Base-by-base conservation (phyloP, 2,797 vertebrate genomes). In the Xiphorhynchus erythropygius region DNA sequence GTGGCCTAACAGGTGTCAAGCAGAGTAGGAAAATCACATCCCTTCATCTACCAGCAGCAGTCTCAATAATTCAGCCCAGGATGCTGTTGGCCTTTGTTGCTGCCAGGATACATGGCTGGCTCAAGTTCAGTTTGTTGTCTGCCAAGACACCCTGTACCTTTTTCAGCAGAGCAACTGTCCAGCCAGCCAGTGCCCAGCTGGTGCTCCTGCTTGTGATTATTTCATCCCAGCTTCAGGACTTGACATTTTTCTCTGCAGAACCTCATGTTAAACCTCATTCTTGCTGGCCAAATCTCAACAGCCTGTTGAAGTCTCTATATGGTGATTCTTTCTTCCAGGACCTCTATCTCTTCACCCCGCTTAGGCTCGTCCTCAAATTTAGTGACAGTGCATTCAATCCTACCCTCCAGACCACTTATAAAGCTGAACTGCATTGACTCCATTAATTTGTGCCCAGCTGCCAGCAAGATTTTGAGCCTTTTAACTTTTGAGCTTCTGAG, bases 181-280 rank as follows among this genome's bases (percentile, higher is more conserved):
- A 65, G 33, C 28, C 49, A 75, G 49, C 62, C 65, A 94, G 62
- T 68, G 27, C 50, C 85, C 85, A 84, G 67, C 73, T 94, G 90
- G 83, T 95, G 56, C 55, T 86, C 18, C 74, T 93, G 25, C 32
- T 86, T 76, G 70, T 65, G 52, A 32, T 90, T 93, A 84, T 88
- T 91, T 35, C 47, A 57, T 75, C 69, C 37, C 25, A 71, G 21
- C n/a, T 86, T 87, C 39, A 84, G 62, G 77, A 65, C 15, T 69
- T 91, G 59, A 65, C 17, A 10, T 84, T 75, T 69, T 41, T 94
- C 62, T 93, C 77, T 90, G 32, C 42, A 91, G 74, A 88, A 81
- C 25, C 10, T 84, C 73, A 19, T 33, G 18, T 49, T 87, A 85
- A 96, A 89, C 28, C 49, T 93, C 37, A n/a, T 86, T 94, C 53